Base-by-base conservation (phyloP, 1,140 invertebrate genomes). In the Drosophila ficusphila region DNA sequence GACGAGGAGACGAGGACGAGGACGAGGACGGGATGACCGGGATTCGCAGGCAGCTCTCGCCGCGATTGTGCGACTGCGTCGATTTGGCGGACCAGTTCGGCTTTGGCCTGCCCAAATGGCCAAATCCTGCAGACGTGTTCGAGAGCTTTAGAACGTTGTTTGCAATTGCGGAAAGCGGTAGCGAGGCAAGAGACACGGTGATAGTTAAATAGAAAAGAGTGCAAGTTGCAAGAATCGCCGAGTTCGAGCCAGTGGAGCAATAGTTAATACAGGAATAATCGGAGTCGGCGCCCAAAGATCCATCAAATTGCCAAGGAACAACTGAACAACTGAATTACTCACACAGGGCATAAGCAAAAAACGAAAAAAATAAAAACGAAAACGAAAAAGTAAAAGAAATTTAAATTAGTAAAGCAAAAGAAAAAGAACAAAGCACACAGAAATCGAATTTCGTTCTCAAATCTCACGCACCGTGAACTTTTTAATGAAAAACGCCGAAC, bases 101-200 rank as follows among this genome's bases (percentile, higher is more conserved):
- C 27, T 44, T 44, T 44, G 12, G 21, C 21, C 23, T 44, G 21
- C 9, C 11, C 29, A n/a, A n/a, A n/a, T 23, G 44, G 25, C 58
- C 53, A 62, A 77, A 60, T 77, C 68, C 76, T 73, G 76, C 82
- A 86, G 76, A 86, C 82, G 82, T 81, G 85, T 76, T 73, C 73
- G 73, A 86, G 77, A 79, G 82, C 69, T 86, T 88, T 81, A 88
- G 82, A 86, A 86, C 82, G 81, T 77, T 88, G 81, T 86, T 86
- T 86, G 76, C 76, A 79, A 86, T 67, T 74, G 77, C 79, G 79
- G 79, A 85, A 79, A 79, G 79, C 82, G 79, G 79, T 72, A 76
- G 78, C 61, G 62, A 72, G 47, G 39, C 46, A 27, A 23, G 69
- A 42, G 23, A 54, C 25, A 62, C 34, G 58, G 53, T 25, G 52